These are phyloP conservation scores for Phoebastria nigripes DNA, from an alignment of 2,797 vertebrate genomes.

Conservation along the genomic window DNA sequence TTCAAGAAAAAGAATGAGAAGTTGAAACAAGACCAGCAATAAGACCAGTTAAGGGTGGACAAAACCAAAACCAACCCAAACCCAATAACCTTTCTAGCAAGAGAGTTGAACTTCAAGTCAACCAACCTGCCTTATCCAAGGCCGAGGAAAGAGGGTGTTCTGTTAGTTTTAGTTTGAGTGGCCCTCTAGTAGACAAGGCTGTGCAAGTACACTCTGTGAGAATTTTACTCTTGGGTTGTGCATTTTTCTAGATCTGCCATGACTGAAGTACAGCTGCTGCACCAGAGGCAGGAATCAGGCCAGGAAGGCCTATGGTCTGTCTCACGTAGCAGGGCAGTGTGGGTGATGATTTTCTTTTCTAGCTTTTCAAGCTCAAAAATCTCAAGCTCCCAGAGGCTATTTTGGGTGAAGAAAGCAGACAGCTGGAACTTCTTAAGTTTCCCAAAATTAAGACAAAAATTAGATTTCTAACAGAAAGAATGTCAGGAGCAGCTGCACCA, in stretches of 20 bases:
- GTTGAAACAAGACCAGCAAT: background rate
- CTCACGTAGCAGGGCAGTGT: background rate
- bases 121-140: background rate
- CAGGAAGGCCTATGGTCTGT: background rate
- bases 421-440: background rate
- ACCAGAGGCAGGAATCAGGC: background rate
- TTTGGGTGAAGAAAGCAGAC: background rate
- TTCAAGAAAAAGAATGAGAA: background rate
- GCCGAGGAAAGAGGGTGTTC: background rate
- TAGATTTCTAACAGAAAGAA: background rate
- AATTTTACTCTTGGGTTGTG: background rate
- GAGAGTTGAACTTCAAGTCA: background rate
- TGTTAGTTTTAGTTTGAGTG: background rate
- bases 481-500: background rate
- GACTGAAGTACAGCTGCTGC: background rate
- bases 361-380: background rate
- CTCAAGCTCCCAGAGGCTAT: background rate
- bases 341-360: background rate
- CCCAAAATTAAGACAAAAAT: background rate
- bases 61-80: background rate
- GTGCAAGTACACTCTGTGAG: background rate
- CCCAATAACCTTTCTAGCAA: background rate
- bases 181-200: background rate
- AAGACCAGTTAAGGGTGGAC: background rate
- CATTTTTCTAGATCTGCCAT: background rate